phyloP scores from a whole-genome alignment of 2,113 vertebrate species.

The Lophura nycthemera region DNA sequence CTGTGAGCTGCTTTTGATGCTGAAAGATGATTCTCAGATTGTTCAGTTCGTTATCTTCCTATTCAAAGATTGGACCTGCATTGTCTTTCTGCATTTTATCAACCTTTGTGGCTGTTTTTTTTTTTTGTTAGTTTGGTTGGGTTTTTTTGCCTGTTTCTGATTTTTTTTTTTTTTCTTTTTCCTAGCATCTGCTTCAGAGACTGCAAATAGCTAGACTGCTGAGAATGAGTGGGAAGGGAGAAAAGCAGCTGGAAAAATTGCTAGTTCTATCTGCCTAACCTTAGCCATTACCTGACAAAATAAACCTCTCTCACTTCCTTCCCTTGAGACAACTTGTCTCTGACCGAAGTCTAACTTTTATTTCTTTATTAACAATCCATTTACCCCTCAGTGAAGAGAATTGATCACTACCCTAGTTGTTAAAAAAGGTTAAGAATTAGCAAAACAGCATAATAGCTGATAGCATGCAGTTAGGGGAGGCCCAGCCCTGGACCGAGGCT shows the following conservation, averaged over 20 bases:
- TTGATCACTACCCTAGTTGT: background rate
- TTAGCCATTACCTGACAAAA: background rate
- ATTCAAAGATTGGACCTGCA: background rate
- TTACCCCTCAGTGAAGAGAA: background rate
- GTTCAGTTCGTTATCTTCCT: background rate
- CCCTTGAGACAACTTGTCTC: background rate
- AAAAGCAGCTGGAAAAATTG: background rate
- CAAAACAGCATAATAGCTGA: background rate
- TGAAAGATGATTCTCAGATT: background rate
- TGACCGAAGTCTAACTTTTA: background rate
- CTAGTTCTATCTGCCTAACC: background rate
- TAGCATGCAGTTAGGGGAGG: background rate
- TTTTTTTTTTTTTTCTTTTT: background rate
- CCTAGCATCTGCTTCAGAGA: background rate
- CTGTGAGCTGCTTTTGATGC: background rate
- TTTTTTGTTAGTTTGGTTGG: background rate
- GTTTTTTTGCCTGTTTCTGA: background rate
- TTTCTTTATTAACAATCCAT: background rate
- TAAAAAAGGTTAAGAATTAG: background rate
- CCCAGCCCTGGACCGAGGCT: background rate
- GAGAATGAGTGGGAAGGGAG: background rate
- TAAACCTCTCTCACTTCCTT: background rate
- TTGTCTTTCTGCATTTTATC: background rate
- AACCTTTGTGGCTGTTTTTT: background rate
- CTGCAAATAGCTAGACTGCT: background rate